A percentile compares a stretch with the other conserved stretches of the same genome.
These are phyloP conservation scores for Rhinolophus ferrumequinum DNA, from an alignment of 2,113 vertebrate genomes.

Conservation along the genomic window DNA sequence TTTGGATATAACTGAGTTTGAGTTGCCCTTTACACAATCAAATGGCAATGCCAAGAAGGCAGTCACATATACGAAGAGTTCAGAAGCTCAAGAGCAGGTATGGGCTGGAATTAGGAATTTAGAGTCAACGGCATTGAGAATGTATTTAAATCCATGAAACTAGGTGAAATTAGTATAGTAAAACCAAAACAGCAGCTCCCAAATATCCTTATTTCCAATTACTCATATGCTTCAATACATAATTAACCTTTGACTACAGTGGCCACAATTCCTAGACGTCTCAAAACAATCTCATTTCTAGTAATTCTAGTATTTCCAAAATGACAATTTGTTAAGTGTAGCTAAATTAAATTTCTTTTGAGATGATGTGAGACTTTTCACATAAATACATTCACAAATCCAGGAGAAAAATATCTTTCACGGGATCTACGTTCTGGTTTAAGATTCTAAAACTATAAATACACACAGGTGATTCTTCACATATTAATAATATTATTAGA, in stretches of 20 bases:
- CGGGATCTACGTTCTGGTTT: slow-evolving; percentile 23
- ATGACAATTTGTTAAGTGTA: slow-evolving; percentile 48
- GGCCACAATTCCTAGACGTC: slow-evolving; percentile 16
- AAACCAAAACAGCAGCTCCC: slow-evolving; percentile 13
- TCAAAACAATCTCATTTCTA: slow-evolving; percentile 53
- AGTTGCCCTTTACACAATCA: background rate
- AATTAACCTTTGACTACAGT: slow-evolving; percentile 43
- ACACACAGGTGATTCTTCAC: background rate
- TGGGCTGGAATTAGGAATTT: slow-evolving; percentile 28
- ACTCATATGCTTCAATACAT: slow-evolving; percentile 8
- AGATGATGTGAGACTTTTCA: slow-evolving; percentile 18
- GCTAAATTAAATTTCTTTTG: slow-evolving; percentile 59
- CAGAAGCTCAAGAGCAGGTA: background rate
- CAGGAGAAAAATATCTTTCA: slow-evolving; percentile 31
- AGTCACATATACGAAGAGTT: background rate
- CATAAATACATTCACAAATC: slow-evolving; percentile 50
- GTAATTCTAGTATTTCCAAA: slow-evolving; percentile 51
- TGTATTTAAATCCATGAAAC: slow-evolving; percentile 35
- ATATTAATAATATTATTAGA: slow-evolving; percentile 46
- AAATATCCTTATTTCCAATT: slow-evolving; percentile 43
- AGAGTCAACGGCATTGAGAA: slow-evolving; percentile 10
- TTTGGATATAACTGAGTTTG: background rate
- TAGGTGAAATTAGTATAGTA: background rate
- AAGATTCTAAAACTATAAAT: slow-evolving; percentile 52
- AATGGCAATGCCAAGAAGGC: background rate